A percentile compares a stretch with the other conserved stretches of the same genome.
Conservation (phyloP, 2,888 invertebrate species). For the Byasa hedistus region DNA sequence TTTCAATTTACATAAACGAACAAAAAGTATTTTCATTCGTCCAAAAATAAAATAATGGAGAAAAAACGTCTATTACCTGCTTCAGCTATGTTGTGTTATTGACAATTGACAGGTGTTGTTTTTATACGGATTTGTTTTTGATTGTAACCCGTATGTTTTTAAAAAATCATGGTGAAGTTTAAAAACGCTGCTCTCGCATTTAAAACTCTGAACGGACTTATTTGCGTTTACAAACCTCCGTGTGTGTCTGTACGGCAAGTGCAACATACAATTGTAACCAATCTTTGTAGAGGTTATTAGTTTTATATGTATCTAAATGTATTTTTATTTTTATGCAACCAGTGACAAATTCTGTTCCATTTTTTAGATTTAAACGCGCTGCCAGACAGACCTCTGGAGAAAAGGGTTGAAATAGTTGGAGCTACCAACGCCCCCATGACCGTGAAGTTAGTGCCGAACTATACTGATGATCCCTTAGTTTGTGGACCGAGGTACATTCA, state of each 20-base stretch:
- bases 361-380: slow-evolving; percentile 85
- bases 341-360: background rate
- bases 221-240: slow-evolving; percentile 89
- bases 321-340: background rate
- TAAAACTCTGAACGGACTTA: slow-evolving; percentile 85
- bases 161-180: slow-evolving; percentile 56
- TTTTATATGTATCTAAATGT: slow-evolving; percentile 5
- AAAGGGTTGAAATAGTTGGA: slow-evolving; percentile 82
- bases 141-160: background rate
- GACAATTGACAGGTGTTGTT: background rate
- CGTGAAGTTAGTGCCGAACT: slow-evolving; percentile 82
- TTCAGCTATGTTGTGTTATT: background rate
- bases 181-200: slow-evolving; percentile 81
- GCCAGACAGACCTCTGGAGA: slow-evolving; percentile 79
- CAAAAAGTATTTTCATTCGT: too few species aligned
- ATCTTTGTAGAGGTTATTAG: slow-evolving; percentile 84
- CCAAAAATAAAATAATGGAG: too few species aligned
- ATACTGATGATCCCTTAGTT: slow-evolving; percentile 86
- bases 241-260: slow-evolving; percentile 77
- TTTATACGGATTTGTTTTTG: background rate
- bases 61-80: background rate
- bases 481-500: slow-evolving; percentile 87
- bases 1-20: too few species aligned
- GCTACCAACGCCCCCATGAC: slow-evolving; percentile 79
- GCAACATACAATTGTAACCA: slow-evolving; percentile 79